Conservation (phyloP, 2,888 invertebrate genomes). For the Tuta absoluta region DNA sequence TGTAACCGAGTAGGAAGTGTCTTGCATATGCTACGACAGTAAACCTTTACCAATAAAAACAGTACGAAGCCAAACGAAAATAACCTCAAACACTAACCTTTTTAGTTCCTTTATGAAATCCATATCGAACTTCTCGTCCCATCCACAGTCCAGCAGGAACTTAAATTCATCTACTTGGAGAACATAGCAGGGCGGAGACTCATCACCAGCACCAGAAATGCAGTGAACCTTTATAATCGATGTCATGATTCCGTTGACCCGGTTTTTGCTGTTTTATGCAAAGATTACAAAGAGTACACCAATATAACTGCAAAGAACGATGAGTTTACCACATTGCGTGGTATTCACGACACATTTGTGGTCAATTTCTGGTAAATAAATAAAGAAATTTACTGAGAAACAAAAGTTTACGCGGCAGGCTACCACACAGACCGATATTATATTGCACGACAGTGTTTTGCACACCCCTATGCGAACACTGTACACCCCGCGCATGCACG, state of each 20-base stretch:
- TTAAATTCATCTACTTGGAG: slow-evolving; percentile 98
- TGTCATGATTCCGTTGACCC: slow-evolving; percentile 85
- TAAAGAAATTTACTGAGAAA: neutral
- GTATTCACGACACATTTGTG: neutral
- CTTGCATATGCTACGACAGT: neutral
- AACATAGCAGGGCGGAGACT: slow-evolving; percentile 98
- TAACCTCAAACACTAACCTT: slow-evolving; percentile 83
- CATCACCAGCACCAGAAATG: slow-evolving; percentile 97
- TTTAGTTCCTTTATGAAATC: slow-evolving; percentile 94
- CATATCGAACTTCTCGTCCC: slow-evolving; percentile 97
- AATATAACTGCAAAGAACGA: too few relatives aligned
- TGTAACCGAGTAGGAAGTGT: too few relatives aligned
- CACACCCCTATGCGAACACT: too few relatives aligned
- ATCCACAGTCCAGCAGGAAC: slow-evolving; percentile 98
- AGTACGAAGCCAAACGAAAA: slow-evolving; percentile 35
- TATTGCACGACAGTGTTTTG: too few relatives aligned
- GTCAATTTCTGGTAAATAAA: neutral
- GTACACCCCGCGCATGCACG: too few relatives aligned
- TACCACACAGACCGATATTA: too few relatives aligned
- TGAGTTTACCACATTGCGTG: neutral
- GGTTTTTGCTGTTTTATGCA: neutral
- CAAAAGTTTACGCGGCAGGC: slow-evolving; percentile 7
- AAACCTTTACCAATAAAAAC: neutral
- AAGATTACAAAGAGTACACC: neutral
- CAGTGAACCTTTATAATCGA: slow-evolving; percentile 99